Evolutionary conservation across 30 jellyfish, hydroid and myxozoan genomes (phyloP), one percentile per base, ranked within the genome.

Genomic region (Rhopilema esculentum): DNA sequence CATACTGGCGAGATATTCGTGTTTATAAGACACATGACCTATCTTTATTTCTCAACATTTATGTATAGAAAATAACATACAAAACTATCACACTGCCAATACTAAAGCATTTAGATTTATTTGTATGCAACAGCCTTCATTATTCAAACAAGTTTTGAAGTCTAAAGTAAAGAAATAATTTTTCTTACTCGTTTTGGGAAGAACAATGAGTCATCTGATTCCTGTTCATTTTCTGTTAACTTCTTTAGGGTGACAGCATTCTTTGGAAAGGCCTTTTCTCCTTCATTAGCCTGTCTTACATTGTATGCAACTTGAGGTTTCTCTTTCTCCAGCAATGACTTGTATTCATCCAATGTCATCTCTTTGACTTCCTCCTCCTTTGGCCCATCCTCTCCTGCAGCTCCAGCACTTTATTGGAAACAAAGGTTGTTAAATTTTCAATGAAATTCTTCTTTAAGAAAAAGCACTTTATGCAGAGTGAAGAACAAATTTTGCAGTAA

Each of bases 211-310:
- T 89, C 89, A 40, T 84, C 97, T 18, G 88, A 77, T 85, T 94
- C 97, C 50, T 84, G 67, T 66, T 94, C 99, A 33, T 89, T 92
- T 79, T 94, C 97, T 27, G 96, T 75, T 67, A 91, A 86, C 77
- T 89, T 94, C 85, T 80, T 89, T 61, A 89, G 72, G 1, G 90
- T 73, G 32, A 77, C 89, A 23, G 88, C 84, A 23, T 81, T 84
- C 72, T 88, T 90, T 20, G 91, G 90, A 51, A 73, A 65, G 57
- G 67, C 81, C 82, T 89, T 94, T 40, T 81, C 99, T 27, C 97
- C 97, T 90, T 94, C 99, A 74, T 93, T 93, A 1, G 97, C 99
- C 57, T 85, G 91, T 65, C 99, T 64, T 74, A 94, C 71, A 40
- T 89, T 88, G 88, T n/a, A 85, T 27, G 96, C 27, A 16, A 85